Conservation (phyloP, 2,113 vertebrate genomes). For the Synodontis membranacea region DNA sequence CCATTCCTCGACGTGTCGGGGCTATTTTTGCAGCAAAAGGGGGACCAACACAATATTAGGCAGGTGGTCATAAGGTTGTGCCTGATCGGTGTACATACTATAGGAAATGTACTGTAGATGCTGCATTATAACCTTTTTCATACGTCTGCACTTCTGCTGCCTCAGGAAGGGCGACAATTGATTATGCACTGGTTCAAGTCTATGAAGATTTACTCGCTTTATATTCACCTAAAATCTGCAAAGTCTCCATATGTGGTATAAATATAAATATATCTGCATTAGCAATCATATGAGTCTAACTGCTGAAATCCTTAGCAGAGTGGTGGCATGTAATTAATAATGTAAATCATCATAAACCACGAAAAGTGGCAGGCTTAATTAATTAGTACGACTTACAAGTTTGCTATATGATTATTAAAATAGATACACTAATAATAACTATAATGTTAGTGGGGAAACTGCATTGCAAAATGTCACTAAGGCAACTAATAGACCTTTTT, state of each 20-base stretch:
- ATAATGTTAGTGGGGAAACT: neutral
- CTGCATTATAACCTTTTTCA: neutral
- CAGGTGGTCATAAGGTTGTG: too few species aligned
- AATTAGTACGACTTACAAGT: neutral
- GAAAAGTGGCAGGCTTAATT: neutral
- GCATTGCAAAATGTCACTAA: neutral
- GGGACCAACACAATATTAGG: too few species aligned
- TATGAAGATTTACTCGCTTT: neutral
- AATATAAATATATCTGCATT: neutral
- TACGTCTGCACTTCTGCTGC: neutral
- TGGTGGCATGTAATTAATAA: neutral
- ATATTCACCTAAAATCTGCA: neutral
- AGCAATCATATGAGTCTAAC: neutral
- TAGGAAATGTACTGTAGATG: neutral
- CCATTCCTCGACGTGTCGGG: too few species aligned
- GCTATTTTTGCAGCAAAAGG: too few species aligned
- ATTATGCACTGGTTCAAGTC: neutral
- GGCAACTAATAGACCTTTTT: neutral
- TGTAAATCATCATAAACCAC: neutral
- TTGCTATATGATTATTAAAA: neutral
- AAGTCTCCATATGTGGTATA: too few species aligned
- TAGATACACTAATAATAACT: neutral
- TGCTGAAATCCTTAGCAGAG: neutral
- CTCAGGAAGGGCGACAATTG: neutral
- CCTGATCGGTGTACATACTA: too few species aligned